Conservation (phyloP, 2,888 invertebrate genomes). For the Gisinianus flammeolus region DNA sequence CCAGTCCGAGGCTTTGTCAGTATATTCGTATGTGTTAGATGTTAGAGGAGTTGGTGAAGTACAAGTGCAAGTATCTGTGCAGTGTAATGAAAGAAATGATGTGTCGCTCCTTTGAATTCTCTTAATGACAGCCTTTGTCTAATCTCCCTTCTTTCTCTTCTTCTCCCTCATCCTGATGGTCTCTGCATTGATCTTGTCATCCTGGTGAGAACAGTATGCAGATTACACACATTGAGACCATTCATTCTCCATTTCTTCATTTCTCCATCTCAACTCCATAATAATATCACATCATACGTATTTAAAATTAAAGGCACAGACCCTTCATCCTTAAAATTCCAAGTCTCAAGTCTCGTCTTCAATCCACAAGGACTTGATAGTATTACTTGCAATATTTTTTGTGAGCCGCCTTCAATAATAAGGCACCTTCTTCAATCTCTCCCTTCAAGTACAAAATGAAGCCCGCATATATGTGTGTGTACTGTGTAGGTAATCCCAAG, state of each 20-base stretch:
- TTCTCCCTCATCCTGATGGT: not conserved
- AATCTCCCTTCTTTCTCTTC: slow-evolving; percentile 16
- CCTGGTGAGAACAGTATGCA: too few species aligned
- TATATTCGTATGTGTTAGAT: not conserved
- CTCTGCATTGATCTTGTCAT: too few species aligned
- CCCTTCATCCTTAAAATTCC: not conserved
- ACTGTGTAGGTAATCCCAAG: not conserved
- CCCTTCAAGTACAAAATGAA: not conserved
- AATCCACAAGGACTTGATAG: not conserved
- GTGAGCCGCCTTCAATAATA: too few species aligned
- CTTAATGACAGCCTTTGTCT: slow-evolving; percentile 40
- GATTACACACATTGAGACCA: too few species aligned
- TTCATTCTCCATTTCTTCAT: too few species aligned
- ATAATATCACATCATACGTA: too few species aligned
- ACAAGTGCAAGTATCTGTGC: not conserved
- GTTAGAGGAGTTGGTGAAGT: not conserved
- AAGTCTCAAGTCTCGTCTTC: not conserved
- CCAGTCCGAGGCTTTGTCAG: not conserved
- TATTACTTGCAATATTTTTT: not conserved
- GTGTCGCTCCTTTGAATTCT: slow-evolving; percentile 36
- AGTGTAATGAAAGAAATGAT: slow-evolving; percentile 25
- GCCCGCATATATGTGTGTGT: not conserved
- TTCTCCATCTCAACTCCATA: too few species aligned
- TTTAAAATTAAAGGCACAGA: too few species aligned
- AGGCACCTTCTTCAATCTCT: not conserved